Evolutionary conservation across 2,888 invertebrate species (phyloP).

Genomic region (Agrochola lota): DNA sequence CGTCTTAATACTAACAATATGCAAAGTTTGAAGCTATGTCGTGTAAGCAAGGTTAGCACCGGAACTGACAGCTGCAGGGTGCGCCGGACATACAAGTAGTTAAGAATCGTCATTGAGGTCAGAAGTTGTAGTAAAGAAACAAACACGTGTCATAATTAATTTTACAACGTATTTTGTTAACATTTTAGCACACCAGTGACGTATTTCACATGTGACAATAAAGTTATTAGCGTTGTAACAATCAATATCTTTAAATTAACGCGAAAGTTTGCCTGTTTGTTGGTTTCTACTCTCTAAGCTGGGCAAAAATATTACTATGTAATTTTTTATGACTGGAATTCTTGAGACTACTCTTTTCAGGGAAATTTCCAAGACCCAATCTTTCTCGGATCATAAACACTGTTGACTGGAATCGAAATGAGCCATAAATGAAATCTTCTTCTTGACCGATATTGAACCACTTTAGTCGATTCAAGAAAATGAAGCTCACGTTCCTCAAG

Average conservation of each 20-base stretch:
- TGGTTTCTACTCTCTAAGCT: not conserved
- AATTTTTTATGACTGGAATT: not conserved
- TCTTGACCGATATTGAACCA: not conserved
- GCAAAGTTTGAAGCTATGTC: not conserved
- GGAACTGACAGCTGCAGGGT: slow-evolving; percentile 12
- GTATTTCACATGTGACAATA: slow-evolving; percentile 57
- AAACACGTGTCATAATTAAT: slow-evolving; percentile 44
- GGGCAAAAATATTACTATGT: not conserved
- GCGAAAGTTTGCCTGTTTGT: slow-evolving; percentile 15
- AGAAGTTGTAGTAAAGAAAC: slow-evolving; percentile 20
- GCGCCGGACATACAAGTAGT: slow-evolving; percentile 4
- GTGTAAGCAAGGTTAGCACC: not conserved
- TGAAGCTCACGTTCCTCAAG: not conserved
- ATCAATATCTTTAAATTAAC: slow-evolving; percentile 5
- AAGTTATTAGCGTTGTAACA: slow-evolving; percentile 17
- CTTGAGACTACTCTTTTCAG: not conserved
- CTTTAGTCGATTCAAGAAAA: not conserved
- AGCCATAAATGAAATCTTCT: not conserved
- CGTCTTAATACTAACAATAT: not conserved
- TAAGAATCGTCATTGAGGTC: slow-evolving; percentile 37
- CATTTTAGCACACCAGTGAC: slow-evolving; percentile 59
- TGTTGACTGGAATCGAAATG: not conserved
- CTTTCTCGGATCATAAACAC: not conserved
- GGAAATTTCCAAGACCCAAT: not conserved
- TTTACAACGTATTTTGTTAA: slow-evolving; percentile 58